Conservation (phyloP, 1,140 invertebrate genomes). For the Nebria ingens region DNA sequence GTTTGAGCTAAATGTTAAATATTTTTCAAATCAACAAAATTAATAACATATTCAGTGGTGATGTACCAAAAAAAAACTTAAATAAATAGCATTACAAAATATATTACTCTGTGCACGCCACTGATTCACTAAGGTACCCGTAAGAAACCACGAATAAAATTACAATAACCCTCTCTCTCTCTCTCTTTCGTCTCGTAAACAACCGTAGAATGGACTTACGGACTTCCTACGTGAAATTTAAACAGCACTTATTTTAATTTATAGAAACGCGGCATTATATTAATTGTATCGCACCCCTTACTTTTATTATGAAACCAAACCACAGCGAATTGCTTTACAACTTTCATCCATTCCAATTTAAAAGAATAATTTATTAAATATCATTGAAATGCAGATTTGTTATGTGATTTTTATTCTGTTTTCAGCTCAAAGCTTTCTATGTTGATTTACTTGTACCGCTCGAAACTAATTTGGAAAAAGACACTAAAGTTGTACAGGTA, state of each 20-base stretch:
- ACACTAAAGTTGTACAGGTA: constrained; percentile 87
- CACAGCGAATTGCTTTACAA: too few species aligned
- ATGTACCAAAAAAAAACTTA: too few species aligned
- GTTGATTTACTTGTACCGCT: constrained; percentile 83
- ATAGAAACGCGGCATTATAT: too few species aligned
- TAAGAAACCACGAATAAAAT: constrained; percentile 19
- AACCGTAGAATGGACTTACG: not conserved
- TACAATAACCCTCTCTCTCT: constrained; percentile 8
- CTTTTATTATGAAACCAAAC: too few species aligned
- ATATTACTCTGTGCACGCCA: too few species aligned
- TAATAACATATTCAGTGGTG: too few species aligned
- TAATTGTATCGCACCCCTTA: too few species aligned
- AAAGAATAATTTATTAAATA: constrained; percentile 14
- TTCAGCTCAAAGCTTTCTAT: constrained; percentile 86
- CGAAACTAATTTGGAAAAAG: constrained; percentile 86
- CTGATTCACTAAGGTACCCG: too few species aligned
- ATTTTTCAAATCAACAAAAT: too few species aligned
- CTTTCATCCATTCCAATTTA: constrained; percentile 11
- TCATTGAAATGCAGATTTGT: constrained; percentile 10
- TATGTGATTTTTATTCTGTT: constrained; percentile 33
- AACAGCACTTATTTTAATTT: not conserved
- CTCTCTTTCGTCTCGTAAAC: too few species aligned
- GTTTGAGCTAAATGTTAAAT: too few species aligned
- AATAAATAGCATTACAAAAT: too few species aligned
- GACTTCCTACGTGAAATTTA: not conserved